Percentiles rank a stretch among this genome's conserved stretches.
These are phyloP conservation scores for Serranus cabrilla DNA, from an alignment of 2,797 vertebrate species.

Conservation along the genomic window DNA sequence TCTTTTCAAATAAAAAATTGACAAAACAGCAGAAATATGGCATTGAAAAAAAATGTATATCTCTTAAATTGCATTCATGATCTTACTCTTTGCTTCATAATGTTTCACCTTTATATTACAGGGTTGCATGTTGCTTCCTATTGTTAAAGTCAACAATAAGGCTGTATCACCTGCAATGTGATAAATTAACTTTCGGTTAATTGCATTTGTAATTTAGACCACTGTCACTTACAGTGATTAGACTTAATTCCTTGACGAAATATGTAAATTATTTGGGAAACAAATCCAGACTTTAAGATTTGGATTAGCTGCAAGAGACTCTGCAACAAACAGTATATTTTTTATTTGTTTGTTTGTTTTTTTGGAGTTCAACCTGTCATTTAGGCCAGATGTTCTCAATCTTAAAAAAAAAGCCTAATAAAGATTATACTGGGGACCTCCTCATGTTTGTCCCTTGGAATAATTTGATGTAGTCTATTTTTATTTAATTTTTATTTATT, in stretches of 20 bases:
- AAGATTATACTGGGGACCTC: no score
- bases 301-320: not conserved
- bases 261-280: not conserved
- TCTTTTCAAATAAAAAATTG: slow-evolving; percentile 15
- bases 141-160: no score
- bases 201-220: not conserved
- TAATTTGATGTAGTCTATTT: no score
- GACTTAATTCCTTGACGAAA: no score
- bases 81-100: not conserved
- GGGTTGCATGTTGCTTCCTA: not conserved
- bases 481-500: no score
- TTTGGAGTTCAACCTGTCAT: not conserved
- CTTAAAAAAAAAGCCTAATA: no score
- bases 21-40: slow-evolving; percentile 5
- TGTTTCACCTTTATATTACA: not conserved
- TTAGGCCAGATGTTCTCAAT: not conserved
- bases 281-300: not conserved
- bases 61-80: not conserved
- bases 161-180: not conserved
- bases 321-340: not conserved
- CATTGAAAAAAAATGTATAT: not conserved
- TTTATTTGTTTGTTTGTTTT: no score
- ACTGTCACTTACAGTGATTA: no score
- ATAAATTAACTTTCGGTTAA: no score
- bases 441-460: no score